Base-by-base conservation (phyloP, 2,113 vertebrate genomes). In the Fregetta grallaria region DNA sequence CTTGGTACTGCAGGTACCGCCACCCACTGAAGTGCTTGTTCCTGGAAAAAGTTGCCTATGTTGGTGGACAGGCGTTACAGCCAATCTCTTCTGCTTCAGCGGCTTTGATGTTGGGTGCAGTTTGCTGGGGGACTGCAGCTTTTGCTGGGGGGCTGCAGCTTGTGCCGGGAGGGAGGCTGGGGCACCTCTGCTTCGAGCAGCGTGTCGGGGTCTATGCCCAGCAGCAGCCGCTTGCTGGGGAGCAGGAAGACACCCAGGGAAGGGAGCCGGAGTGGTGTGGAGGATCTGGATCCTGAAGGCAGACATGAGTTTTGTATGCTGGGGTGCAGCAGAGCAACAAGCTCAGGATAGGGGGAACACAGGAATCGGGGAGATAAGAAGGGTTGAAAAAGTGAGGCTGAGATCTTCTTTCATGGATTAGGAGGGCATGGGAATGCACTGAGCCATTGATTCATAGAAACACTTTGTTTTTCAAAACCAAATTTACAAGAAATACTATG, bases 171-270 rank as follows among this genome's bases (percentile, higher is more conserved):
- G 26, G 40, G 18, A n/a, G 61, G 12, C 13, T 2, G 1, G 36
- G 15, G 16, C 3, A 6, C 50, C 52, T 42, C 36, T 50, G 50
- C 42, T 58, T 36, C 29, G 32, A 71, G 38, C 44, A 71, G 11
- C 3, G 0, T 29, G 42, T 42, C 0, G 2, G 19, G 15, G 15
- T 11, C 40, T 0, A 2, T 40, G 55, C 13, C 50, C n/a, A 73
- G 63, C 63, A 67, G 79, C 30, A 70, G n/a, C 16, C 1, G 5
- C n/a, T 70, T 65, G 26, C 27, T 11, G 47, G 23, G 34, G 11
- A 44, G 53, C 26, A 44, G 68, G 34, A 27, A 56, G 50, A 38
- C 26, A 21, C 15, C 3, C 23, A 22, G 27, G 26, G 25, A 87
- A 13, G 5, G 27, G 10, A 81, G 29, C n/a, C 3, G 8, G 5